Base-by-base conservation (phyloP, 2,888 invertebrate species). In the Pristionchus japonicus region DNA sequence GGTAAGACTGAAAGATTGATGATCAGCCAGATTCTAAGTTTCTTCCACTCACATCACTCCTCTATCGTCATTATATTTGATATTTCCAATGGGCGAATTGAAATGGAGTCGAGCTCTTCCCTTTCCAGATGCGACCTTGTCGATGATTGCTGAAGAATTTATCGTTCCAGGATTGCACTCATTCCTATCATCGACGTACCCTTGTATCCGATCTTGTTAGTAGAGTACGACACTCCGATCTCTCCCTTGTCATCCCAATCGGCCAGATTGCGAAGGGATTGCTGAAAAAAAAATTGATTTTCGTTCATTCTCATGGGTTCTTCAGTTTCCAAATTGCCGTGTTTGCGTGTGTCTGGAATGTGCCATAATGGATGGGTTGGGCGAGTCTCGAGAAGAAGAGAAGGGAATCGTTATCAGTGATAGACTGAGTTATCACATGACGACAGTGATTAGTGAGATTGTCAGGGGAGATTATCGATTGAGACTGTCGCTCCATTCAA, bases 171-270 rank as follows among this genome's bases (percentile, higher is more conserved):
- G 34, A 52, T n/a, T n/a, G n/a, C n/a, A n/a, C n/a, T n/a, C n/a
- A 6, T 52, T 6, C 0, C 31, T 52, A 52, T 17, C 49, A 34
- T 23, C 82, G 52, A 83, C 70, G 17, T 17, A 86, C 86, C 86
- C 86, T 91, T 92, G 89, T 92, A 93, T 43, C 93, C 93, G 40
- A 91, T 89, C 64, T 91, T 91, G 86, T 91, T 89, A 15, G 92
- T 91, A 0, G 91, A 90, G 86, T 90, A 93, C 2, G 93, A 93
- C 34, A 91, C 91, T 40, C 91, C 91, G 64, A 92, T 90, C 1
- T 89, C 90, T 47, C 92, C 92, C 15, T 91, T 89, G 74, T 93
- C 93, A 37, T 93, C 91, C 93, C 93, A 93, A 61, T 91, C 89
- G 52, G 90, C 91, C n/a, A 93, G 87, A 61, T 93, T 93, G n/a